Evolutionary conservation across 2,888 invertebrate species (phyloP), one percentile per base, ranked within the genome.

Genomic region (Mimas tiliae): DNA sequence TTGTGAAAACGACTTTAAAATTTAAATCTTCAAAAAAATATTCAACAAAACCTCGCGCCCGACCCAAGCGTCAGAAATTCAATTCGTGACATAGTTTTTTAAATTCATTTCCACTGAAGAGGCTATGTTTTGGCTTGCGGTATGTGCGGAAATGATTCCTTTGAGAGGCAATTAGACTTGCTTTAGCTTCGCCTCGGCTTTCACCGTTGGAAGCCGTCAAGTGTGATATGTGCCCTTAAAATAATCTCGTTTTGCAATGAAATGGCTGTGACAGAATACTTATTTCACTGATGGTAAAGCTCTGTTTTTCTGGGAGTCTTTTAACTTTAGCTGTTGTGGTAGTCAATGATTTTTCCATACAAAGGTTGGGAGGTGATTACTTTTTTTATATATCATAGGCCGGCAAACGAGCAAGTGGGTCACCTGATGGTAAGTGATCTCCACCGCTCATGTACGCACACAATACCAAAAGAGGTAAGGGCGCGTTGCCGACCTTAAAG

Each of bases 71-170:
- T 65, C 19, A 47, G 58, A 33, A 58, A 65, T 62, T 19, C 50
- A 65, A 62, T 62, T 62, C 62, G 50, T 62, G 62, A 51, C 62
- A 51, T 21, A 62, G 42, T 65, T 65, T 62, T 65, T 65, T 42
- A 62, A 52, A 65, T 65, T 62, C 65, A 65, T 65, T 50, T 42
- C 51, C n/a, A 14, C 0, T 58, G 38, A 27, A 63, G 64, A 19
- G 42, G 50, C 50, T 6, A 16, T 19, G 19, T 1, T 19, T 50
- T 8, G 16, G 7, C 16, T 19, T 19, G 8, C 8, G 50, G 50
- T 8, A 4, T 50, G 19, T 19, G 48, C 4, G 27, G 4, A 48
- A 50, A 50, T 50, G 19, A 9, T 50, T 8, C 50, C 50, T 50
- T 2, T 1, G 19, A 50, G 50, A 19, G 50, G 2, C 50, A 50